Percentiles rank a stretch among this genome's conserved stretches.
Evolutionary conservation across 1,140 invertebrate species (phyloP).

Genomic region (Rhyacophila brunnea): DNA sequence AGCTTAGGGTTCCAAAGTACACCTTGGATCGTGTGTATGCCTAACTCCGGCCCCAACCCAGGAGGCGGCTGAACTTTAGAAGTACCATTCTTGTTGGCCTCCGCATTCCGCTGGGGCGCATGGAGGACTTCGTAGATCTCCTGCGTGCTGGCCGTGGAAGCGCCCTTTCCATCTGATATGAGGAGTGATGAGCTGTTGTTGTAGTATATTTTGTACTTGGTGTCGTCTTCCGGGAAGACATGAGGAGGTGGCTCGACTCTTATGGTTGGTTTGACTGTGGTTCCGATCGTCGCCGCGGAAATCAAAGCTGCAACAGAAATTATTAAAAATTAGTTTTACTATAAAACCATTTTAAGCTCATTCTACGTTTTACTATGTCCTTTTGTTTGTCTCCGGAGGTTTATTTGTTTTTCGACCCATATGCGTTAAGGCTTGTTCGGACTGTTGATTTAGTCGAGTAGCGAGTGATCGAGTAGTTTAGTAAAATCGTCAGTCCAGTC

Average conservation of each 20-base stretch:
- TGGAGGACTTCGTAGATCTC: conserved; percentile 26
- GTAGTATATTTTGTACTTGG: conserved; percentile 26
- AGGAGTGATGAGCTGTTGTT: conserved; percentile 20
- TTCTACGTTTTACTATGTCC: too few species aligned
- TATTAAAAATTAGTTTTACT: too few species aligned
- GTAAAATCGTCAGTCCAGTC: too few species aligned
- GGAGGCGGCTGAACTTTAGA: not conserved
- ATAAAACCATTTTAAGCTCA: too few species aligned
- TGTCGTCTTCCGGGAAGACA: conserved; percentile 24
- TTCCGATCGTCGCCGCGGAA: not conserved
- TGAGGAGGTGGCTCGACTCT: conserved; percentile 20
- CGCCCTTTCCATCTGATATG: not conserved
- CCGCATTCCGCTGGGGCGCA: not conserved
- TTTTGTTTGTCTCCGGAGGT: too few species aligned
- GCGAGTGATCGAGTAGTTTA: too few species aligned
- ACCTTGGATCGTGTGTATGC: not conserved
- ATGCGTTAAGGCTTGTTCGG: too few species aligned
- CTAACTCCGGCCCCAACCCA: not conserved
- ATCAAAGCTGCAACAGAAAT: too few species aligned
- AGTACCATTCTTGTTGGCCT: too few species aligned
- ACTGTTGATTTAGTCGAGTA: too few species aligned
- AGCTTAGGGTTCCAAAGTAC: conserved; percentile 11
- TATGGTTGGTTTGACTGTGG: not conserved
- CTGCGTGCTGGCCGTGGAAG: conserved; percentile 6
- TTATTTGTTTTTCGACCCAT: too few species aligned